These are phyloP conservation scores for Drosophila mayaguana DNA, from an alignment of 2,888 invertebrate genomes.

Conservation along the genomic window DNA sequence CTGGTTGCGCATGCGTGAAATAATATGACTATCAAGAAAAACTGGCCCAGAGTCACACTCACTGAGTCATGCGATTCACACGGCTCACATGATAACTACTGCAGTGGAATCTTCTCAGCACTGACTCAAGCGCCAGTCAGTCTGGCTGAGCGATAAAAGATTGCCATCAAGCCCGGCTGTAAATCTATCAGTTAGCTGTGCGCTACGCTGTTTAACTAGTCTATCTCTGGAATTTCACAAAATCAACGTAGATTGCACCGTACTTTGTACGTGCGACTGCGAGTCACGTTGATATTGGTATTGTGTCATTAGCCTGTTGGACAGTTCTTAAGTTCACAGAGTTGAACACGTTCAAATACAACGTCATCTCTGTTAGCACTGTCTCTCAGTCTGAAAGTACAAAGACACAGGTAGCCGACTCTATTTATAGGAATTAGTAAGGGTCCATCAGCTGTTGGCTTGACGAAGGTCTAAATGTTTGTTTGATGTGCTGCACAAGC, in stretches of 20 bases:
- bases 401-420: constrained; percentile 25
- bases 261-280: constrained; percentile 14
- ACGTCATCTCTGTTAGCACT: constrained; percentile 60
- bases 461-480: not conserved
- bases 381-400: constrained; percentile 4
- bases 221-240: constrained; percentile 48
- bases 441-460: constrained; percentile 5
- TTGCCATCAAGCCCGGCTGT: constrained; percentile 6
- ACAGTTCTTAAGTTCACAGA: constrained; percentile 23
- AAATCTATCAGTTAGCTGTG: constrained; percentile 46
- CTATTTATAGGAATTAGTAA: constrained; percentile 27
- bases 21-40: constrained; percentile 20
- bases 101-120: not conserved
- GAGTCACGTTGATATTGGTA: constrained; percentile 32
- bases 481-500: not conserved
- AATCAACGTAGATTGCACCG: constrained; percentile 15
- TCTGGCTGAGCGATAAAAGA: constrained; percentile 28
- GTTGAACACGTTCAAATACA: constrained; percentile 32
- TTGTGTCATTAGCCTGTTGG: constrained; percentile 45
- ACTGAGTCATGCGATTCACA: constrained; percentile 31
- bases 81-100: constrained; percentile 26
- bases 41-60: constrained; percentile 26
- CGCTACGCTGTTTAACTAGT: constrained; percentile 21
- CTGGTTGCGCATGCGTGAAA: constrained; percentile 61
- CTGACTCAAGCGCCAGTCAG: constrained; percentile 36